A percentile compares a stretch with the other conserved stretches of the same genome.
phyloP scores from a whole-genome alignment of 1,140 invertebrate species.

The Penaeus vannamei region DNA sequence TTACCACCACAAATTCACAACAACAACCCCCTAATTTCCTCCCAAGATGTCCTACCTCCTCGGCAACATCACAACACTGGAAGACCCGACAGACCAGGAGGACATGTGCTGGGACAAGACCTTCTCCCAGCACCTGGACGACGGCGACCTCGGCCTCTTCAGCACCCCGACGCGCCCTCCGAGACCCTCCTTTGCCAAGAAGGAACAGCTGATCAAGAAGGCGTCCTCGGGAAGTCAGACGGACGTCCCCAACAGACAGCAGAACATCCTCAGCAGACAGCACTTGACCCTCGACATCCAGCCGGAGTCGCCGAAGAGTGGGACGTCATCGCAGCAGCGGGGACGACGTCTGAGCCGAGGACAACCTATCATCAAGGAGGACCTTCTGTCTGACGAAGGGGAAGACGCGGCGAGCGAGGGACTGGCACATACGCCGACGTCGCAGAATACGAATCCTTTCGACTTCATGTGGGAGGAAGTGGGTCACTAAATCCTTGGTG shows the following conservation, averaged over 20 bases:
- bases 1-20: neutral
- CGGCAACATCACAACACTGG: neutral
- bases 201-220: too few species aligned
- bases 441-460: neutral
- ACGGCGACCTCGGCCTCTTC: slow-evolving; percentile 4
- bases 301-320: neutral
- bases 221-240: too few species aligned
- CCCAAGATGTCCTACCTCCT: slow-evolving; percentile 44
- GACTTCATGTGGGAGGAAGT: slow-evolving; percentile 24
- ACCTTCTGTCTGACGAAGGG: too few species aligned
- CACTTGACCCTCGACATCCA: too few species aligned
- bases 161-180: neutral
- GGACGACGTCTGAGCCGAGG: neutral
- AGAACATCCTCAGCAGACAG: too few species aligned
- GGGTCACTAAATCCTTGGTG: neutral
- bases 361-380: neutral
- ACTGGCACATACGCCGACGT: slow-evolving; percentile 21
- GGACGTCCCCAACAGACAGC: neutral
- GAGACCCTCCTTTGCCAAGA: too few species aligned
- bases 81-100: neutral
- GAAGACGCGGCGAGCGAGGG: neutral
- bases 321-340: neutral
- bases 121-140: neutral
- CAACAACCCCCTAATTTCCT: neutral
- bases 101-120: neutral